Conservation (phyloP, 2,888 invertebrate species). For the Zygaena filipendulae region DNA sequence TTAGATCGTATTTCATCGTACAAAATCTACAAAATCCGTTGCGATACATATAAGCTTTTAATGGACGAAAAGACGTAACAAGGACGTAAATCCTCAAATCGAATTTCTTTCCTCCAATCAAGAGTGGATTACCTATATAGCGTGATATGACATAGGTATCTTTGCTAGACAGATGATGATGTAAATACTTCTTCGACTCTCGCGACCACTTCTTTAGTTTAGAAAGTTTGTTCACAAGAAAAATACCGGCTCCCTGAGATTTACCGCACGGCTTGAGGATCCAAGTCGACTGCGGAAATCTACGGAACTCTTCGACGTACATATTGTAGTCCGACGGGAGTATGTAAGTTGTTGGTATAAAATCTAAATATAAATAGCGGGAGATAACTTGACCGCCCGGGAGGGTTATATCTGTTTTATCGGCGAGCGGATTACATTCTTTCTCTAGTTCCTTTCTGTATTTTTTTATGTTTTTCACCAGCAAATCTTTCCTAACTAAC, state of each 20-base stretch:
- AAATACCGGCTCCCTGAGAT: slow-evolving; percentile 93
- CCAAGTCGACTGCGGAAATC: slow-evolving; percentile 95
- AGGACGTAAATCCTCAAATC: slow-evolving; percentile 91
- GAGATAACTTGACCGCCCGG: slow-evolving; percentile 73
- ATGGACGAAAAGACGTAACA: slow-evolving; percentile 90
- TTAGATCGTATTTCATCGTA: slow-evolving; percentile 92
- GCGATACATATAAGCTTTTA: slow-evolving; percentile 91
- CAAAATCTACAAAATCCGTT: slow-evolving; percentile 95
- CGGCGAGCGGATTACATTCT: slow-evolving; percentile 87
- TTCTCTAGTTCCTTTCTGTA: slow-evolving; percentile 92
- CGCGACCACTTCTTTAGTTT: slow-evolving; percentile 93
- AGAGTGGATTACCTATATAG: slow-evolving; percentile 92
- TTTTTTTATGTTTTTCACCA: slow-evolving; percentile 95
- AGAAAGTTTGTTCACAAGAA: slow-evolving; percentile 93
- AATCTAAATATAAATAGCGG: slow-evolving; percentile 85
- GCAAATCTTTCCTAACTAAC: slow-evolving; percentile 91
- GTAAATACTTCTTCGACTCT: slow-evolving; percentile 68
- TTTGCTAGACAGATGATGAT: slow-evolving; percentile 79
- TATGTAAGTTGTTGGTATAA: slow-evolving; percentile 94
- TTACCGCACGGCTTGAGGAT: slow-evolving; percentile 98
- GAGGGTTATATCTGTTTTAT: slow-evolving; percentile 67
- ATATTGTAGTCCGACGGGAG: slow-evolving; percentile 96
- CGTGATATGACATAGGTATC: slow-evolving; percentile 94
- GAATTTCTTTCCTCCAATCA: slow-evolving; percentile 96
- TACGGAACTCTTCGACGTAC: slow-evolving; percentile 95